Conservation (phyloP, 2,797 vertebrate genomes). For the Loriculus beryllinus region DNA sequence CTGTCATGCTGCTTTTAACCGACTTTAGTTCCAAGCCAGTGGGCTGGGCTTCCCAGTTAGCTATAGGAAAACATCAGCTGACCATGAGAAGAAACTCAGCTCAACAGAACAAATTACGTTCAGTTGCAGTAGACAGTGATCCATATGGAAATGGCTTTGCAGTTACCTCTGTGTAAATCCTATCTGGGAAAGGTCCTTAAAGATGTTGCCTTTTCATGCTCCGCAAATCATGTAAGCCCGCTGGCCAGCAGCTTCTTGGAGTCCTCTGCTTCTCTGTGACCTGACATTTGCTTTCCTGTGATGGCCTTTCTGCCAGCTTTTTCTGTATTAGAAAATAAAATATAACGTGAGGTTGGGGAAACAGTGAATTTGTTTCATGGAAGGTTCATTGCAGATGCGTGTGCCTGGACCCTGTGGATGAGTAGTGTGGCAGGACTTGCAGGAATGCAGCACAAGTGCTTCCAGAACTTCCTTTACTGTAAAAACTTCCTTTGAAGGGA, state of each 20-base stretch:
- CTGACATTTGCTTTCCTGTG: not conserved
- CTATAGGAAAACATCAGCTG: not conserved
- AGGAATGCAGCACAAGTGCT: not conserved
- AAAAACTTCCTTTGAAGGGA: not conserved
- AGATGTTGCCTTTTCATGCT: not conserved
- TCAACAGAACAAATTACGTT: conserved; percentile 6
- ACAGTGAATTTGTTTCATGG: accelerated
- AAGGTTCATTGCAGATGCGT: not conserved
- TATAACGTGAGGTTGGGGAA: not conserved
- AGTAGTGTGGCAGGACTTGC: accelerated
- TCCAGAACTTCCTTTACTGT: not conserved
- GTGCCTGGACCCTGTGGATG: accelerated
- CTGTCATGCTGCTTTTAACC: not conserved
- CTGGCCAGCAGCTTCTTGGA: not conserved
- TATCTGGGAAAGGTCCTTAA: not conserved
- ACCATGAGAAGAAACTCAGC: not conserved
- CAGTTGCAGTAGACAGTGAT: not conserved
- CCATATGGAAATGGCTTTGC: not conserved
- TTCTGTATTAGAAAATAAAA: not conserved
- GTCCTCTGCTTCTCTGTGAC: not conserved
- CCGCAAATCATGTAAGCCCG: not conserved
- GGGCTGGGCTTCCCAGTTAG: not conserved
- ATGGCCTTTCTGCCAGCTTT: not conserved
- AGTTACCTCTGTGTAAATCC: not conserved
- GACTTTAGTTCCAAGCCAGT: not conserved